These are phyloP conservation scores for Invenusta paracnida DNA, from an alignment of 2,888 invertebrate species.

Conservation along the genomic window DNA sequence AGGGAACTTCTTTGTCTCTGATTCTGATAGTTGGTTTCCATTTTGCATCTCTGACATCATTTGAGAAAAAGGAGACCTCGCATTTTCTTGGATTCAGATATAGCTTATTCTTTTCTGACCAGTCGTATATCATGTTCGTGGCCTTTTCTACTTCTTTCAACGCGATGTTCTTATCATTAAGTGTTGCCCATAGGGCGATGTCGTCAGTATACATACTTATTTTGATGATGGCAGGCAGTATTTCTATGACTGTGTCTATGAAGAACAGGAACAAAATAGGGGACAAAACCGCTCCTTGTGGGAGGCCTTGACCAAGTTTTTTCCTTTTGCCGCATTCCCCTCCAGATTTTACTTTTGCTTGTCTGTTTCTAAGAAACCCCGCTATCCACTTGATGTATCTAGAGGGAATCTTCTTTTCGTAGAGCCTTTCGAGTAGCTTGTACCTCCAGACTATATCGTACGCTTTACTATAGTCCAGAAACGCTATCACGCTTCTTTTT, in stretches of 20 bases:
- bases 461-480: background rate
- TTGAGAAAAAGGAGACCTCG: background rate
- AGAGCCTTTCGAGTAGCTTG: background rate
- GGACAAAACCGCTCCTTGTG: background rate
- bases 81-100: background rate
- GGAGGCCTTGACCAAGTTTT: constrained; percentile 3
- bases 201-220: constrained; percentile 19
- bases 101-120: background rate
- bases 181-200: background rate
- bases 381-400: background rate
- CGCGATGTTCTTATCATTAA: background rate
- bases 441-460: background rate
- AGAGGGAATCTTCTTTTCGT: background rate
- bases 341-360: background rate
- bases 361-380: background rate
- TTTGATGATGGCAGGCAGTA: too few relatives aligned
- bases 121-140: background rate
- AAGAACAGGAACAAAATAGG: background rate
- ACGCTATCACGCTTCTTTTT: background rate
- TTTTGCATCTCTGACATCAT: background rate
- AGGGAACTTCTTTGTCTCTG: background rate
- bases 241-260: background rate
- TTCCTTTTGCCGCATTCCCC: background rate
- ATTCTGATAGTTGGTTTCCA: background rate
- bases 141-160: background rate